phyloP scores from a whole-genome alignment of 2,888 invertebrate genomes.

The Villa cingulata region DNA sequence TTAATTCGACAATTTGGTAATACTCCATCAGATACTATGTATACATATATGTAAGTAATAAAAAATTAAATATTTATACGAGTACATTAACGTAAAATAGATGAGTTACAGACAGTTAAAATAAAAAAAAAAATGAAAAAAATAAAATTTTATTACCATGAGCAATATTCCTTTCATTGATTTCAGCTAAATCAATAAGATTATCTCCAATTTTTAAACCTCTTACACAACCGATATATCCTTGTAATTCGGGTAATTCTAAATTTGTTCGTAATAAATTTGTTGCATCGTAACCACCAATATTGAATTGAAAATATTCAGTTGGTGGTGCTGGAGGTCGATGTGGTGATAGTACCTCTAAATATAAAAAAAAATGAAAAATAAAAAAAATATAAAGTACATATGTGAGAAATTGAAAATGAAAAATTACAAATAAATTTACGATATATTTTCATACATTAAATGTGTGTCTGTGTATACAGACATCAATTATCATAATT shows the following conservation, averaged over 20 bases:
- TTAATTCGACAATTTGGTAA: constrained; percentile 76
- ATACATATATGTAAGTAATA: not conserved
- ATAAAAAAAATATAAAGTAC: constrained; percentile 5
- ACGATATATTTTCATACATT: too few relatives aligned
- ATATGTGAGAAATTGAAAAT: constrained; percentile 1
- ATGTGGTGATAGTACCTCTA: constrained; percentile 77
- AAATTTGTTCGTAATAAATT: constrained; percentile 48
- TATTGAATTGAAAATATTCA: constrained; percentile 76
- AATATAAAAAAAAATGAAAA: constrained; percentile 20
- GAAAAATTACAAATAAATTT: too few relatives aligned
- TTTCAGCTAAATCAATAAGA: constrained; percentile 61
- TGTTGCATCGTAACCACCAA: constrained; percentile 71
- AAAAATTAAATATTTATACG: not conserved
- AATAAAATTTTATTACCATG: constrained; percentile 39
- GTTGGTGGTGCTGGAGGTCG: constrained; percentile 79
- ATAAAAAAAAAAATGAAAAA: too few relatives aligned
- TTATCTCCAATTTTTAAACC: constrained; percentile 74
- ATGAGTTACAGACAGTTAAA: too few relatives aligned
- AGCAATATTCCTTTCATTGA: constrained; percentile 53
- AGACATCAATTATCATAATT: too few relatives aligned
- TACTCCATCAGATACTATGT: constrained; percentile 49
- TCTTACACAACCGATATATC: constrained; percentile 75
- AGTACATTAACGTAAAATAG: too few relatives aligned
- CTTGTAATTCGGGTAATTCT: constrained; percentile 43
- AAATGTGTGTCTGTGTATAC: too few relatives aligned